A percentile compares a stretch with the other conserved stretches of the same genome.
These are phyloP conservation scores for Littorina saxatilis DNA, from an alignment of 1,140 invertebrate genomes.

Conservation along the genomic window DNA sequence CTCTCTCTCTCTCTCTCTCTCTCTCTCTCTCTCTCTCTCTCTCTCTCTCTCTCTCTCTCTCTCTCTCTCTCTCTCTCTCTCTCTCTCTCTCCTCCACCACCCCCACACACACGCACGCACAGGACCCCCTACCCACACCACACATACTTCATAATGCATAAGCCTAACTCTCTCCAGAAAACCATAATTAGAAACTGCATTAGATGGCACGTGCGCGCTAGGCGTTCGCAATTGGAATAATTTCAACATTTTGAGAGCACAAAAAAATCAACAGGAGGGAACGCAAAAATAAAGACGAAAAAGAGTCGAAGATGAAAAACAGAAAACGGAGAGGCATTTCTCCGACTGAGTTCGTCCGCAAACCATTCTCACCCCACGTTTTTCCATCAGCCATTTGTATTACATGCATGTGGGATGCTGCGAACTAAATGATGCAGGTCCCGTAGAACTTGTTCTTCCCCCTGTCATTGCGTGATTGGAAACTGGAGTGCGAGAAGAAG, in stretches of 20 bases:
- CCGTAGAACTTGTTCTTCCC: too few relatives aligned
- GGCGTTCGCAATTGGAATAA: background rate
- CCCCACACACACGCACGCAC: background rate
- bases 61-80: conserved; percentile 11
- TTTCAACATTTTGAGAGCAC: background rate
- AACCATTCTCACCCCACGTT: too few relatives aligned
- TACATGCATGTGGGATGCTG: too few relatives aligned
- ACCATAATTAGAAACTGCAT: background rate
- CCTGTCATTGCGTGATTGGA: too few relatives aligned
- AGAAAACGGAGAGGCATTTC: background rate
- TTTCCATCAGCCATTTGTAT: too few relatives aligned
- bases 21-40: conserved; percentile 15
- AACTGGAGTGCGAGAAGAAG: too few relatives aligned
- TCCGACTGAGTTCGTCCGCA: background rate
- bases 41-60: background rate
- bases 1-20: conserved; percentile 3
- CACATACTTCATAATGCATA: too few relatives aligned
- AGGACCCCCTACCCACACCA: background rate
- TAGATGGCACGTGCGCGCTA: background rate
- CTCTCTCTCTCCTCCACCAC: background rate
- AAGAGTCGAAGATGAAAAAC: too few relatives aligned
- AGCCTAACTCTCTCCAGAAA: background rate
- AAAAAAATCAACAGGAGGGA: too few relatives aligned
- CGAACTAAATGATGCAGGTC: too few relatives aligned
- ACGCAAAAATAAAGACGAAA: too few relatives aligned